These are phyloP conservation scores for Catocala fraxini DNA, from an alignment of 2,888 invertebrate genomes.

Conservation along the genomic window DNA sequence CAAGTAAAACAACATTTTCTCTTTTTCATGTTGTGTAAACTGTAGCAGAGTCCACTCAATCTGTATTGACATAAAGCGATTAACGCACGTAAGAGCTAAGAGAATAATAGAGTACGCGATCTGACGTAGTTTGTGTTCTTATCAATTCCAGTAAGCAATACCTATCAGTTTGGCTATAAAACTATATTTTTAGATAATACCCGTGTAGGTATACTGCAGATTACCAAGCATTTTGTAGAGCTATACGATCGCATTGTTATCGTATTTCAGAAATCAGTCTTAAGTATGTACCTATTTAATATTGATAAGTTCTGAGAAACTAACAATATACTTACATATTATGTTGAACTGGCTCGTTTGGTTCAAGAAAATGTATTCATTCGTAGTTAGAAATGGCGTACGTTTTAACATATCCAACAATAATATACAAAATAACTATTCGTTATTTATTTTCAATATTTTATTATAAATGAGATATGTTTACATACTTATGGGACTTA, in stretches of 20 bases:
- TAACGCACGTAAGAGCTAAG: background rate
- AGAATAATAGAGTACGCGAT: background rate
- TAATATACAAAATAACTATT: background rate
- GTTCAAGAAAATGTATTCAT: constrained; percentile 46
- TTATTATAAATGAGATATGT: too few relatives aligned
- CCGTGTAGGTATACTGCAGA: background rate
- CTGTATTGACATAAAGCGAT: too few relatives aligned
- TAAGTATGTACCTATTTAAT: constrained; percentile 36
- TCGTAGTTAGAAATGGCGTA: constrained; percentile 26
- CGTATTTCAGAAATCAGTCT: constrained; percentile 47
- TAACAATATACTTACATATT: constrained; percentile 20
- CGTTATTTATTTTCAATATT: too few relatives aligned
- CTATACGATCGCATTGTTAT: constrained; percentile 38
- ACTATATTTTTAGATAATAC: constrained; percentile 12
- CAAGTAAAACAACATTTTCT: constrained; percentile 55
- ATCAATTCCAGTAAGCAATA: constrained; percentile 18
- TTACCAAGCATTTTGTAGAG: constrained; percentile 15
- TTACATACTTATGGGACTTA: too few relatives aligned
- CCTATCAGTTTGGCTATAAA: constrained; percentile 5
- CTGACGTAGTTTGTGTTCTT: background rate
- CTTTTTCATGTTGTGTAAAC: constrained; percentile 50
- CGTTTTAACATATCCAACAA: constrained; percentile 22
- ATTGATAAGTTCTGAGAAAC: constrained; percentile 52
- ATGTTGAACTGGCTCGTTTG: constrained; percentile 24
- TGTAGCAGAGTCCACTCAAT: constrained; percentile 22